Conservation (phyloP, 2,888 invertebrate species). For the Calliopum simillimum region DNA sequence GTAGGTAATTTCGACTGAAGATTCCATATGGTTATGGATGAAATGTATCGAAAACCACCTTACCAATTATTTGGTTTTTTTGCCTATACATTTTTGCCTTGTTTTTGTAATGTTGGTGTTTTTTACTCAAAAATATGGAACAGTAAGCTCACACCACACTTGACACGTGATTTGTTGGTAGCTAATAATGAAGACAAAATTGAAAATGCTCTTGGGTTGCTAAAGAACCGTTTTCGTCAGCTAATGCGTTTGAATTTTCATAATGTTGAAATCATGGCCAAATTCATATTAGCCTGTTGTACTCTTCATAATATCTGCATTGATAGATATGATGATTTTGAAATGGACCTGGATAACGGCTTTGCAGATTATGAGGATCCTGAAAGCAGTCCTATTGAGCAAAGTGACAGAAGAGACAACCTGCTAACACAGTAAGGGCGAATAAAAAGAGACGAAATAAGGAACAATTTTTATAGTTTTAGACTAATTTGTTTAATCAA, state of each 20-base stretch:
- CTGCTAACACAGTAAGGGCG: slow-evolving; percentile 24
- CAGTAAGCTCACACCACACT: too few species aligned
- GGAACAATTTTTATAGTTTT: slow-evolving; percentile 21
- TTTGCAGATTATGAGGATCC: too few species aligned
- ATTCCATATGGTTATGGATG: too few species aligned
- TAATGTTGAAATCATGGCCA: slow-evolving; percentile 39
- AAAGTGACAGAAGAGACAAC: slow-evolving; percentile 6
- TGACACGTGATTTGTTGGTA: too few species aligned
- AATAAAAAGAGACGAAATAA: slow-evolving; percentile 31
- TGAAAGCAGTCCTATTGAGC: not conserved
- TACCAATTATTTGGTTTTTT: too few species aligned
- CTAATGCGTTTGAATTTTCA: slow-evolving; percentile 37
- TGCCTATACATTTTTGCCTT: too few species aligned
- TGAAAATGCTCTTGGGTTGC: slow-evolving; percentile 56
- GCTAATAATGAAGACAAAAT: slow-evolving; percentile 53
- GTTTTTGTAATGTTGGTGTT: too few species aligned
- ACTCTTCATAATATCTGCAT: too few species aligned
- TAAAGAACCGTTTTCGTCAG: slow-evolving; percentile 50
- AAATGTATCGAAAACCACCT: too few species aligned
- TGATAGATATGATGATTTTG: too few species aligned
- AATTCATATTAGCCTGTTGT: slow-evolving; percentile 52
- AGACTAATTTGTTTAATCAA: too few species aligned
- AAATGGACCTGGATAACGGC: slow-evolving; percentile 47
- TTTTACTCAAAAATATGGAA: too few species aligned
- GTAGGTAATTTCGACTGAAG: slow-evolving; percentile 46